Evolutionary conservation across 2,888 invertebrate species (phyloP).

Genomic region (Phortica okadai): DNA sequence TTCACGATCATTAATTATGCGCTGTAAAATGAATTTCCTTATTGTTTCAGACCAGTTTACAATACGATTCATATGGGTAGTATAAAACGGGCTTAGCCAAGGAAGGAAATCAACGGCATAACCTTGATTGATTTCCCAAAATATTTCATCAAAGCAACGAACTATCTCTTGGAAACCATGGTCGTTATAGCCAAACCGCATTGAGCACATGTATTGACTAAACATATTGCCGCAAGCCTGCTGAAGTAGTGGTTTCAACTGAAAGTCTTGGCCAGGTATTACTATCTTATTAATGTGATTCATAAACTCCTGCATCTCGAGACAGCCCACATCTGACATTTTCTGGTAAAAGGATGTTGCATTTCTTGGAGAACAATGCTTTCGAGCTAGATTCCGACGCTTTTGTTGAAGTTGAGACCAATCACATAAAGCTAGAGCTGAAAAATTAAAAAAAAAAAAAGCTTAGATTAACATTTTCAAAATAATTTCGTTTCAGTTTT

Average conservation of each 20-base stretch:
- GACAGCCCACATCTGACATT: constrained; percentile 82
- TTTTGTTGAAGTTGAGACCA: constrained; percentile 90
- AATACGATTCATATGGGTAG: constrained; percentile 82
- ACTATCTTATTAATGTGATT: constrained; percentile 78
- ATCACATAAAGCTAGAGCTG: constrained; percentile 90
- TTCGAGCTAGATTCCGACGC: constrained; percentile 85
- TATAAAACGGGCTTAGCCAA: constrained; percentile 85
- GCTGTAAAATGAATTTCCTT: constrained; percentile 83
- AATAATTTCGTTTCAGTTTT: no score
- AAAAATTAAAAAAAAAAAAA: constrained; percentile 69
- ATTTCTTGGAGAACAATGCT: constrained; percentile 87
- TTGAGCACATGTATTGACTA: constrained; percentile 88
- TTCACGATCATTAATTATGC: constrained; percentile 80
- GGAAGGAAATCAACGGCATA: constrained; percentile 91
- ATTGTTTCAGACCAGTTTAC: constrained; percentile 83
- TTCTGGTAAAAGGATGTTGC: constrained; percentile 83
- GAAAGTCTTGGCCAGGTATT: constrained; percentile 74
- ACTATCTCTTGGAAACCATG: constrained; percentile 83
- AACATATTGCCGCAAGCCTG: constrained; percentile 90
- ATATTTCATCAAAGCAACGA: constrained; percentile 87
- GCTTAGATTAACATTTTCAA: not conserved
- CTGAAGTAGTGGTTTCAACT: constrained; percentile 84
- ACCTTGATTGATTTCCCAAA: constrained; percentile 93
- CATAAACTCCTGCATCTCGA: constrained; percentile 81
- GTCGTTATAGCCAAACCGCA: constrained; percentile 84